phyloP scores from a whole-genome alignment of 2,888 invertebrate genomes.

The Pteria penguin region DNA sequence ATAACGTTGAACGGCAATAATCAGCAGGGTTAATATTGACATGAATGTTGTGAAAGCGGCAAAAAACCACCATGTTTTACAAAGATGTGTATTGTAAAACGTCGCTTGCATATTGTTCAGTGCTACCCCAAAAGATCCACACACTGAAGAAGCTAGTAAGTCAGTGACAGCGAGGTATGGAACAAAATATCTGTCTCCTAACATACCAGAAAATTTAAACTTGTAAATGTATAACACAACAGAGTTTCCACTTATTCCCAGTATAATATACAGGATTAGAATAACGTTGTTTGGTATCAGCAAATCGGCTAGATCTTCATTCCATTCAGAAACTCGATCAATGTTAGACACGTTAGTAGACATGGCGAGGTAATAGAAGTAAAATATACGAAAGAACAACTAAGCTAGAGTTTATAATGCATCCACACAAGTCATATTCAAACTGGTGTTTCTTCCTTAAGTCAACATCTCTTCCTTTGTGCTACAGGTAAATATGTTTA shows the following conservation, averaged over 20 bases:
- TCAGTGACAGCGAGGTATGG: slow-evolving; percentile 9
- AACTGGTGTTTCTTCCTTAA: too few relatives aligned
- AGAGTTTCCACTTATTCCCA: slow-evolving; percentile 18
- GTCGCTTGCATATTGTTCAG: background rate
- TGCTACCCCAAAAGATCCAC: background rate
- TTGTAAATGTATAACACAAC: slow-evolving; percentile 13
- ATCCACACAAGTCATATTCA: too few relatives aligned
- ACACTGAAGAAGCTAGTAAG: background rate
- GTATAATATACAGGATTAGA: background rate
- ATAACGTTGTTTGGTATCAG: slow-evolving; percentile 4
- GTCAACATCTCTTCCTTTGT: too few relatives aligned
- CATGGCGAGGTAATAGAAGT: too few relatives aligned
- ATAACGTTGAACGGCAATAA: slow-evolving; percentile 21
- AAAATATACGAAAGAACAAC: too few relatives aligned
- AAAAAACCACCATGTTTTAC: slow-evolving; percentile 22
- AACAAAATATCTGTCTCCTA: slow-evolving; percentile 25
- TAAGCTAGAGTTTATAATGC: too few relatives aligned
- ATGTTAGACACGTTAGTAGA: too few relatives aligned
- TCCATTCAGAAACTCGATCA: too few relatives aligned
- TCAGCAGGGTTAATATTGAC: background rate
- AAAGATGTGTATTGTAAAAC: background rate
- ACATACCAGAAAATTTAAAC: background rate
- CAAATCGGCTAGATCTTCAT: background rate
- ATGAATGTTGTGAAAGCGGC: background rate
- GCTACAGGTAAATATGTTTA: too few relatives aligned